Base-by-base conservation (phyloP, 2,888 invertebrate genomes). In the Amorpha juglandis region DNA sequence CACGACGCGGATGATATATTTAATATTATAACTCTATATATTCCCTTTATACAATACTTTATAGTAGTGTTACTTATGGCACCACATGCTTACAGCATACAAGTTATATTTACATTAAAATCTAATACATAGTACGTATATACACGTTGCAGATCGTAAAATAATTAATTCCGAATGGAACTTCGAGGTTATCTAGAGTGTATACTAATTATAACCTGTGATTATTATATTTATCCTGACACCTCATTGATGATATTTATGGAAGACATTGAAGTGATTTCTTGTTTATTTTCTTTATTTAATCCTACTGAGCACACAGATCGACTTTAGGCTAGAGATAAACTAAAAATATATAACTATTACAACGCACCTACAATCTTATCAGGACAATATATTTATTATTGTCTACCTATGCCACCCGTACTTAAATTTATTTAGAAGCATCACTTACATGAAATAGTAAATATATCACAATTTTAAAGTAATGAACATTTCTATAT, bases 11-110 rank as follows among this genome's bases (percentile, higher is more conserved):
- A 58, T 58, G 8, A 67, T 68, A 66, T 68, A 63, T 65, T 65
- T 69, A 68, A 63, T 66, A 70, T 64, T 67, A 69, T 64, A 63
- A 69, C 71, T 74, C 70, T 72, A 71, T 45, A 45, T 72, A 72
- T 71, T 48, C 35, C 48, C 81, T 78, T 76, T 79, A 84, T 78
- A 83, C 83, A 87, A 87, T 86, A 86, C 82, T 87, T 82, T 81
- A 79, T 82, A 88, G 86, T 85, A 87, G 86, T 89, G 87, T 88
- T 86, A 86, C 83, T 85, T 90, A 93, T 93, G 93, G 93, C 93
- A 93, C 92, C 87, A 85, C 87, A 91, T 91, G 92, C 93, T 92
- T 90, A 89, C 71, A 93, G 91, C 92, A 92, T 84, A 84, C 77
- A 80, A 76, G 79, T 78, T 64, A 53, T 55, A 55, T 47, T 47